A percentile compares a stretch with the other conserved stretches of the same genome.
phyloP scores from a whole-genome alignment of 2,113 vertebrate genomes.

The Ondatra zibethicus region DNA sequence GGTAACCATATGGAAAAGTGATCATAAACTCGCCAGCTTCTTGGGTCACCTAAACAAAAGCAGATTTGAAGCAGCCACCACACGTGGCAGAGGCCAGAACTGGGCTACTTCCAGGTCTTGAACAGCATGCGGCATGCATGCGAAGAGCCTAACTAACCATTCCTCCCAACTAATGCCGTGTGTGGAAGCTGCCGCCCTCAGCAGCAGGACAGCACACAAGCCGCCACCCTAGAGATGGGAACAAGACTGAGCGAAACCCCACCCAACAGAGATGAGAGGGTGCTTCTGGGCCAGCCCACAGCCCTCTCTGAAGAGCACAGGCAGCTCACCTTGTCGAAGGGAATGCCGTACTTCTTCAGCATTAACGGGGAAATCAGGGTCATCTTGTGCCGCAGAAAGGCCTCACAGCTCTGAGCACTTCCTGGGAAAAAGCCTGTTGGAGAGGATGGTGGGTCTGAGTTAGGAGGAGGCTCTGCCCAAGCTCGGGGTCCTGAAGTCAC shows the following conservation, averaged over 20 bases:
- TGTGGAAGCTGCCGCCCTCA: neutral
- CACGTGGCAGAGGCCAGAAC: neutral
- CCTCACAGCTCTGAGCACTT: slow-evolving; percentile 98
- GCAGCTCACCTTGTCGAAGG: slow-evolving; percentile 94
- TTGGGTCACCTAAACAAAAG: slow-evolving; percentile 92
- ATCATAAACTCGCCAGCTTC: slow-evolving; percentile 98
- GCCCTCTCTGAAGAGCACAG: neutral
- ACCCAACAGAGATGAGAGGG: neutral
- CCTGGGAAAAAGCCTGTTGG: slow-evolving; percentile 97
- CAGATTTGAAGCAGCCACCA: neutral
- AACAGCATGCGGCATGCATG: neutral
- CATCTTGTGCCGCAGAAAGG: slow-evolving; percentile 99
- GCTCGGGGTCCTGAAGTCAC: neutral
- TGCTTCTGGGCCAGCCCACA: neutral
- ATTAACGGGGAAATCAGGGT: slow-evolving; percentile 98
- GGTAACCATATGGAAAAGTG: slow-evolving; percentile 97
- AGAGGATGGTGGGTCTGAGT: neutral
- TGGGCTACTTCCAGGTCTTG: neutral
- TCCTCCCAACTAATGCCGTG: neutral
- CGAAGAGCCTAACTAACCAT: neutral
- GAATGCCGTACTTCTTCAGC: slow-evolving; percentile 97
- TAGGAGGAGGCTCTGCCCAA: neutral
- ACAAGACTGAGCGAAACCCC: neutral
- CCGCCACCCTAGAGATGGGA: neutral
- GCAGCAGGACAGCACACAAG: neutral